Base-by-base conservation (phyloP, 2,113 vertebrate genomes). In the Limanda limanda region DNA sequence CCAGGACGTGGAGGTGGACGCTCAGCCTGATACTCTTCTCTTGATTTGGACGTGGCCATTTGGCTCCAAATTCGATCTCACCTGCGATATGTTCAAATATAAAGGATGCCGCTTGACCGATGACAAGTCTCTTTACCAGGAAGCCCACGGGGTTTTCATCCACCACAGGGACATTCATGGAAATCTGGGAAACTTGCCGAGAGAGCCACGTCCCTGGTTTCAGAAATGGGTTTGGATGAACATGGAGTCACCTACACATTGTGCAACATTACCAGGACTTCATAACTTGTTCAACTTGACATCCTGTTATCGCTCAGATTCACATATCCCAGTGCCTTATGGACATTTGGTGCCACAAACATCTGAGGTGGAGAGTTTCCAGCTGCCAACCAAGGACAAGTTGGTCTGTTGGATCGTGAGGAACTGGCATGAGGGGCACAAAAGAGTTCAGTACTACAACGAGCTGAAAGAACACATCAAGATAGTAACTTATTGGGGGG, bases 211-310 rank as follows among this genome's bases (percentile, higher is more conserved):
- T 45, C 96, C 96, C 47, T 86, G 92, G 0, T 95, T 96, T 83
- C 96, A 97, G 92, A 96, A 96, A 77, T 97, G 96, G 96, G 95
- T 97, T 79, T 97, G 96, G 96, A 95, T 93, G 91, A 96, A 97
- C 73, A 81, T 96, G 89, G 96, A 97, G 81, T 96, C 96, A 58
- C 96, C 96, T 24, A 94, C 92, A 27, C 93, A 96, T 21, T 94
- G 94, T 42, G 92, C 1, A 42, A 42, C 13, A 42, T 42, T 92
- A 66, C 89, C 89, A 70, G 88, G 88, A 17, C 91, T 96, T 4
- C 92, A 96, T 48, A 83, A 95, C 31, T 87, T 96, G 12, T 96
- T 97, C 70, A 97, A 97, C 74, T 88, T 97, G 76, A 97, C 96
- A 18, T 87, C 95, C 72, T 96, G 91, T 35, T 97, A 96, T 1